Evolutionary conservation across 2,113 vertebrate genomes (phyloP).

Genomic region (Morone chrysops): DNA sequence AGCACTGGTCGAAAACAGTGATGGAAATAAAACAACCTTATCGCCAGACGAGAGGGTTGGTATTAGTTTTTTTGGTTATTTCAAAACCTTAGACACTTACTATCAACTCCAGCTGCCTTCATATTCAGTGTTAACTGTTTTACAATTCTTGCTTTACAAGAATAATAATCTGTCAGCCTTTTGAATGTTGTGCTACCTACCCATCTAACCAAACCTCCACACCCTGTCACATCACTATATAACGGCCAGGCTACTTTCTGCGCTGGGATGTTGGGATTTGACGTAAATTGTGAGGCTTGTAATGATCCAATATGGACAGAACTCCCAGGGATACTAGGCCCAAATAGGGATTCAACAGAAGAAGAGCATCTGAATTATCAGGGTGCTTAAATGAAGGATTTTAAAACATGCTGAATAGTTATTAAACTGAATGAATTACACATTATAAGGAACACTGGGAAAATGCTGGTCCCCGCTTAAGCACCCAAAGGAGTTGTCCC

Average conservation of each 20-base stretch:
- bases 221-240: background rate
- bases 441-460: background rate
- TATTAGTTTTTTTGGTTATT: background rate
- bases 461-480: background rate
- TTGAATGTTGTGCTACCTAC: too few relatives aligned
- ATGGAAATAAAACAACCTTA: background rate
- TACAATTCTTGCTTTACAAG: background rate
- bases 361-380: background rate
- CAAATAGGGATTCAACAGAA: background rate
- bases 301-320: background rate
- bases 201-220: background rate
- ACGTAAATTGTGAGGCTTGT: background rate
- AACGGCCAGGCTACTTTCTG: background rate
- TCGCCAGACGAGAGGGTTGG: background rate
- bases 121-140: background rate
- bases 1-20: background rate
- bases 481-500: background rate
- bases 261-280: background rate
- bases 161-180: too few relatives aligned
- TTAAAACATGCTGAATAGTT: background rate
- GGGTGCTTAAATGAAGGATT: background rate
- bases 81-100: background rate
- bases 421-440: background rate
- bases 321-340: background rate
- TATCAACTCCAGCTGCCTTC: background rate